These are phyloP conservation scores for Lomographa bimaculata DNA, from an alignment of 2,888 invertebrate species.

Conservation along the genomic window DNA sequence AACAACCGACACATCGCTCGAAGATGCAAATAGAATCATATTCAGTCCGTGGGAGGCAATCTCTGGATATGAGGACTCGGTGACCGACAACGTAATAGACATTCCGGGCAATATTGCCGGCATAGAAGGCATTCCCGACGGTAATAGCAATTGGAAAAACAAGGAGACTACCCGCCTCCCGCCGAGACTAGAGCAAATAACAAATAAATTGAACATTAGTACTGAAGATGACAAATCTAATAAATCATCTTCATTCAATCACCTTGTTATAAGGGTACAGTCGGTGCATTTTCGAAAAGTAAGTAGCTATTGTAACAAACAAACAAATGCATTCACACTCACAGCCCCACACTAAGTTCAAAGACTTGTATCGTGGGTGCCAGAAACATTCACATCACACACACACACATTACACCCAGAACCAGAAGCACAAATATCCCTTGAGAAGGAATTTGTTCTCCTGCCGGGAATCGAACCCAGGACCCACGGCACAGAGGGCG, in stretches of 20 bases:
- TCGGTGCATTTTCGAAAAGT: conserved; percentile 78
- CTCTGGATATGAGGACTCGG: conserved; percentile 71
- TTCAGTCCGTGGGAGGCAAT: conserved; percentile 80
- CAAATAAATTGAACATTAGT: conserved; percentile 75
- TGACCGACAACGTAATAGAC: conserved; percentile 74
- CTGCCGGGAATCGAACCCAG: too few relatives aligned
- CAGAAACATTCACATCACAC: too few relatives aligned
- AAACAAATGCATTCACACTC: too few relatives aligned
- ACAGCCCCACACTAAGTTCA: too few relatives aligned
- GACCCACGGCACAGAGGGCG: too few relatives aligned
- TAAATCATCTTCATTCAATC: conserved; percentile 77
- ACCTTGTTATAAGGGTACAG: conserved; percentile 77
- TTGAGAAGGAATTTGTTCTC: too few relatives aligned
- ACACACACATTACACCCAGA: too few relatives aligned
- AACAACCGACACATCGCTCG: conserved; percentile 72
- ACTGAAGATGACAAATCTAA: conserved; percentile 76
- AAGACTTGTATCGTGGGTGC: too few relatives aligned
- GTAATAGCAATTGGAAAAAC: conserved; percentile 61
- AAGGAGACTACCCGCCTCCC: conserved; percentile 55
- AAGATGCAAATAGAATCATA: conserved; percentile 81
- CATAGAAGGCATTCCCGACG: conserved; percentile 46
- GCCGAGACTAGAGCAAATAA: conserved; percentile 62
- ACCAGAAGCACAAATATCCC: too few relatives aligned
- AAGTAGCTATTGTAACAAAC: too few relatives aligned
- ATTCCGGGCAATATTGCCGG: conserved; percentile 69